phyloP scores from a whole-genome alignment of 2,888 invertebrate genomes.

The Caenorhabditis doughertyi region DNA sequence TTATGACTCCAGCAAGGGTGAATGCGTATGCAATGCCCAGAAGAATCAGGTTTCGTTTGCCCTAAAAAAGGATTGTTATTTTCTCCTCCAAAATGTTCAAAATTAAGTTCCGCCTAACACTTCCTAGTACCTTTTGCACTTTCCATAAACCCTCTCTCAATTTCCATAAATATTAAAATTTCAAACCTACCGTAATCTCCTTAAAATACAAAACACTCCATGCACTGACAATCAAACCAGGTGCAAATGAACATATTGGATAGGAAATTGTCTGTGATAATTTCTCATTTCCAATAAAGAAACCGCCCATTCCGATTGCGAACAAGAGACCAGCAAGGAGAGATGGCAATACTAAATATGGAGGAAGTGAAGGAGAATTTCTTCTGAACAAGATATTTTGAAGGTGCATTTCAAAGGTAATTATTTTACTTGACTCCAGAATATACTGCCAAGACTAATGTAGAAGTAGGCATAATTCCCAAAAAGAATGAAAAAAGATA shows the following conservation, averaged over 20 bases:
- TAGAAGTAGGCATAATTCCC: conserved; percentile 83
- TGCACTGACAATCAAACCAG: conserved; percentile 83
- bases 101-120: neutral
- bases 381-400: conserved; percentile 30
- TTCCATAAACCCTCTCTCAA: neutral
- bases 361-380: conserved; percentile 78
- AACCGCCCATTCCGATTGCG: conserved; percentile 83
- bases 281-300: conserved; percentile 84
- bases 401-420: neutral
- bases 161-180: conserved; percentile 32
- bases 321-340: conserved; percentile 84
- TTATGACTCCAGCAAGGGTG: conserved; percentile 69
- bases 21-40: conserved; percentile 67
- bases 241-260: conserved; percentile 84
- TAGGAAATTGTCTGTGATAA: conserved; percentile 84
- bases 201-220: conserved; percentile 84
- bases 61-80: too few species aligned
- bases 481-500: conserved; percentile 84
- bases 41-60: conserved; percentile 66
- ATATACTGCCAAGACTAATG: conserved; percentile 83
- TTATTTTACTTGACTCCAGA: conserved; percentile 71
- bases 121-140: neutral
- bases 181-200: conserved; percentile 83
- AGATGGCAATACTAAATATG: conserved; percentile 83
- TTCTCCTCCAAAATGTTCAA: too few species aligned